Base-by-base conservation (phyloP, 2,113 vertebrate genomes). In the Gymnorhina tibicen region DNA sequence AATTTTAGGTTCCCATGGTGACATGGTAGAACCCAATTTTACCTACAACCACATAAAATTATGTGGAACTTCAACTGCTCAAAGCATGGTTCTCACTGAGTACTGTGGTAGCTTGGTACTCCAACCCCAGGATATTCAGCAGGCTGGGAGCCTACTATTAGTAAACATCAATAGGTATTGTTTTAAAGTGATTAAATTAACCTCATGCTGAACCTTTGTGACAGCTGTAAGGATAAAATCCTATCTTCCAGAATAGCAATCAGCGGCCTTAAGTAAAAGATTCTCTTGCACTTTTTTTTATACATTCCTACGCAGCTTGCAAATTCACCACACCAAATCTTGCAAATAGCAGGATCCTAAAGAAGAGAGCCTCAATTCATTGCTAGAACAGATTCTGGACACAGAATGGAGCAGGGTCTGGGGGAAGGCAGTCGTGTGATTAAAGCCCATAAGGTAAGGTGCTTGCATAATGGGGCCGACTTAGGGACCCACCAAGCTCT, bases 391-490 rank as follows among this genome's bases (percentile, higher is more conserved):
- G 47, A 19, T 39, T 68, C 16, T 58, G 62, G 24, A 37, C 35
- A 53, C 17, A 56, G 62, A 60, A 22, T 4, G n/a, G 44, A 62
- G 66, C 69, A 33, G 58, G 28, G 49, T 27, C 42, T 16, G 13
- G 37, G 42, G 28, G 7, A 22, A 62, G 58, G 56, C 50, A 78
- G 16, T 26, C 3, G 0, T 56, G 18, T 13, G 46, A 75, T 72
- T 87, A 78, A 67, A 73, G 84, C 47, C 64, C 64, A 12, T 49
- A 77, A 62, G 68, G 69, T 87, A 60, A 75, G 49, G 81, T 91
- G 77, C 84, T 94, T 96, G 66, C 66, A 66, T 89, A 95, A 94
- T 37, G 53, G n/a, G 75, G 78, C 89, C 66, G 35, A 62, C 55
- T 70, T 87, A 58, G 70, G 42, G 79, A 83, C 72, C 85, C 72